These are phyloP conservation scores for Meriones psammophilus DNA, from an alignment of 2,797 vertebrate genomes.

Conservation along the genomic window DNA sequence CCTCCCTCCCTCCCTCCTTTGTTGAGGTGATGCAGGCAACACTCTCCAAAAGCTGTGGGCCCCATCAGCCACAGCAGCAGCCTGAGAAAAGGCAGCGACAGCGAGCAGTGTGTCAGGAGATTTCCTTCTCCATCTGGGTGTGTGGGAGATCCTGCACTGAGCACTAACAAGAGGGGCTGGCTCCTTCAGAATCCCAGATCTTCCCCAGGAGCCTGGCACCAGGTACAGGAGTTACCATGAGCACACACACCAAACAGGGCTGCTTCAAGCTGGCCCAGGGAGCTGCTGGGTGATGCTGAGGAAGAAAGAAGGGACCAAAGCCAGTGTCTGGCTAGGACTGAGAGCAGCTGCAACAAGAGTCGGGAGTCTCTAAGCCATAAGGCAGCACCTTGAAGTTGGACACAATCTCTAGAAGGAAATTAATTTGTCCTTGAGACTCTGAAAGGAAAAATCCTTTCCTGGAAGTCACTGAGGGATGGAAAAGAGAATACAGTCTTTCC, in stretches of 20 bases:
- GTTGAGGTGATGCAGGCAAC: not conserved
- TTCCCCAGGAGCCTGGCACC: conserved; percentile 70
- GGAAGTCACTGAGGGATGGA: conserved; percentile 53
- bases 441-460: conserved; percentile 61
- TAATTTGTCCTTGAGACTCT: conserved; percentile 70
- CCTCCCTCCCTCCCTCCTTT: not conserved
- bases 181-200: conserved; percentile 52
- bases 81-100: too few relatives aligned
- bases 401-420: conserved; percentile 68
- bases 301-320: conserved; percentile 2
- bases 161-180: not conserved
- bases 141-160: not conserved
- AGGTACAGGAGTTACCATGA: conserved; percentile 47
- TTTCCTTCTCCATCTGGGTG: not conserved
- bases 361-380: conserved; percentile 69
- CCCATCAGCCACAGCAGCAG: not conserved
- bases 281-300: not conserved
- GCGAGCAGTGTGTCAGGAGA: not conserved
- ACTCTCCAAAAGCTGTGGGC: not conserved
- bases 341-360: conserved; percentile 11
- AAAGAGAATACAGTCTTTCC: conserved; percentile 53
- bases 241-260: conserved; percentile 59
- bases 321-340: conserved; percentile 57
- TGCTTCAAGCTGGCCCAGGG: conserved; percentile 62
- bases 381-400: conserved; percentile 68